phyloP scores from a whole-genome alignment of 2,888 invertebrate genomes.

The Linhomoeus sp. region DNA sequence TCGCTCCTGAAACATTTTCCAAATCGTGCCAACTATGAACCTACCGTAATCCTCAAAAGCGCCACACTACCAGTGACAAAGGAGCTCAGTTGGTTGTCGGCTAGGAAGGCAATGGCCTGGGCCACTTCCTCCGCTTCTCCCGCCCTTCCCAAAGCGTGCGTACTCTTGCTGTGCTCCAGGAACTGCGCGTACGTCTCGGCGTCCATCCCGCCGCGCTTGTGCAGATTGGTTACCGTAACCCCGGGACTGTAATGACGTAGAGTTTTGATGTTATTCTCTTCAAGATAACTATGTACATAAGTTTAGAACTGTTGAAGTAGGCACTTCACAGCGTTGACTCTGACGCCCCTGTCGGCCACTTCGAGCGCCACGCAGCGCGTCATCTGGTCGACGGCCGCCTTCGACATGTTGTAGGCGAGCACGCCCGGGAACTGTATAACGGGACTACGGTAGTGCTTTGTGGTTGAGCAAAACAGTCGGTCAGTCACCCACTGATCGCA shows the following conservation, averaged over 20 bases:
- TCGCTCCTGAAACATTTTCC: slow-evolving; percentile 40
- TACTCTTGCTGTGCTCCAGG: slow-evolving; percentile 56
- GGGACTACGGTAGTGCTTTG: no score
- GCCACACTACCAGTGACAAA: no score
- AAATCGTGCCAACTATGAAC: no score
- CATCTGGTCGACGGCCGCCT: slow-evolving; percentile 76
- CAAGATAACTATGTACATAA: no score
- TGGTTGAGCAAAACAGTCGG: no score
- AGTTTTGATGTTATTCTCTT: no score
- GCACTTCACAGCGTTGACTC: slow-evolving; percentile 67
- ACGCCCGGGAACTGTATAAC: slow-evolving; percentile 58
- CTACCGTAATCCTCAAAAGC: no score
- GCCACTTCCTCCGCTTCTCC: slow-evolving; percentile 44
- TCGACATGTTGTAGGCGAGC: slow-evolving; percentile 54
- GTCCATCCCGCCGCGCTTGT: slow-evolving; percentile 60
- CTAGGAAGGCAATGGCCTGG: slow-evolving; percentile 65
- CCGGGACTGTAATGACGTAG: no score
- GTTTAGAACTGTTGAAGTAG: no score
- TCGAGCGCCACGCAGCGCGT: slow-evolving; percentile 70
- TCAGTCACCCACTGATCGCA: slow-evolving; percentile 43
- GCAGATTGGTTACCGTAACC: slow-evolving; percentile 65
- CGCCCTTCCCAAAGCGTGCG: slow-evolving; percentile 52
- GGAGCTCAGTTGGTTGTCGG: slow-evolving; percentile 42
- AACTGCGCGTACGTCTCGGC: slow-evolving; percentile 61
- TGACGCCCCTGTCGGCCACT: slow-evolving; percentile 37